These are phyloP conservation scores for Microtus richardsoni DNA, from an alignment of 2,113 vertebrate genomes.

Conservation along the genomic window DNA sequence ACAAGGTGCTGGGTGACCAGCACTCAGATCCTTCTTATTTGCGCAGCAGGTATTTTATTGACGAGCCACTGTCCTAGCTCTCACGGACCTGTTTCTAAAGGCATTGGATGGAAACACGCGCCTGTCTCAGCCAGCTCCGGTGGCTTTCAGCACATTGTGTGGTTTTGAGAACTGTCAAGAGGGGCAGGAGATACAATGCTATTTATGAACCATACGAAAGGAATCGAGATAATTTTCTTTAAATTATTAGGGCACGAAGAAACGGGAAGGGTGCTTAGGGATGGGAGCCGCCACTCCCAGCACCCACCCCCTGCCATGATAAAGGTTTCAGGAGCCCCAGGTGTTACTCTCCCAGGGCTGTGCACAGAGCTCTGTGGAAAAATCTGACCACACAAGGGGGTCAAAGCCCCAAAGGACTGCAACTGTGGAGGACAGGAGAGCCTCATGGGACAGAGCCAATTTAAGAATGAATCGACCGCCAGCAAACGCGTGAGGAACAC, in stretches of 20 bases:
- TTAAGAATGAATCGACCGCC: not conserved
- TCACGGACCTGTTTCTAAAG: constrained; percentile 2
- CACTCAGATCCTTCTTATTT: not conserved
- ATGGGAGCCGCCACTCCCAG: not conserved
- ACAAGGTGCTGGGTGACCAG: not conserved
- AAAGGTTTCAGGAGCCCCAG: not conserved
- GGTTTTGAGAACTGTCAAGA: not conserved
- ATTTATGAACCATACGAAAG: not conserved
- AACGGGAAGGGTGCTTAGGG: not conserved
- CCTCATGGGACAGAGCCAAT: not conserved
- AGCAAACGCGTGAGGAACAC: too few relatives aligned
- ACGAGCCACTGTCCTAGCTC: not conserved
- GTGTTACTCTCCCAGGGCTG: too few relatives aligned
- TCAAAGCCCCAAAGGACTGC: not conserved
- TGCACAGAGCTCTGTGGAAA: not conserved
- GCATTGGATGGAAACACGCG: not conserved
- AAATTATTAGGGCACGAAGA: not conserved
- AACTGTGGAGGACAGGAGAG: not conserved
- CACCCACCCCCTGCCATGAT: too few relatives aligned
- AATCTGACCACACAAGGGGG: not conserved
- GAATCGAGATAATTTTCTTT: not conserved
- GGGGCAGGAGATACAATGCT: not conserved
- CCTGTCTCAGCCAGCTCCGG: not conserved
- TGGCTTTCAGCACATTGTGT: not conserved
- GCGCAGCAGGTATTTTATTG: not conserved